These are phyloP conservation scores for Lycia hirtaria DNA, from an alignment of 2,888 invertebrate species.

Conservation along the genomic window DNA sequence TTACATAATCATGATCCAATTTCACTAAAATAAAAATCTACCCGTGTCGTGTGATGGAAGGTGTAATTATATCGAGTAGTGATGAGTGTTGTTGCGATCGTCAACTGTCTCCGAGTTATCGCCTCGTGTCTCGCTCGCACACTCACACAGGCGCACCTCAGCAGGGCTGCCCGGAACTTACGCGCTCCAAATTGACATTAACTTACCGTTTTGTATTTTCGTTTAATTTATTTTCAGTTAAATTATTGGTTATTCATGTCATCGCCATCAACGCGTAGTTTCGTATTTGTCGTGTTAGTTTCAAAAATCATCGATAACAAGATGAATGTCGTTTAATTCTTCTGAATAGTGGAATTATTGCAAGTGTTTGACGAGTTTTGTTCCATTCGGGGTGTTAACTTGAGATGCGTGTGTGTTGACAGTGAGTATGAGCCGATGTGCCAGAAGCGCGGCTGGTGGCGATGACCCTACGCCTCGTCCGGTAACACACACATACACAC, in stretches of 20 bases:
- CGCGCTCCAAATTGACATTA: slow-evolving; percentile 3
- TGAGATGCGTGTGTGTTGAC: slow-evolving; percentile 57
- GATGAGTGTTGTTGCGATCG: not conserved
- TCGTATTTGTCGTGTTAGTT: slow-evolving; percentile 25
- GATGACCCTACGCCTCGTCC: slow-evolving; percentile 69
- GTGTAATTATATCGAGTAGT: slow-evolving; percentile 1
- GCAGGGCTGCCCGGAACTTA: not conserved
- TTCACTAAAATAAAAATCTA: slow-evolving; percentile 35
- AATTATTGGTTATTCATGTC: slow-evolving; percentile 44
- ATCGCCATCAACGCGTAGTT: slow-evolving; percentile 40
- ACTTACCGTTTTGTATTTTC: slow-evolving; percentile 22
- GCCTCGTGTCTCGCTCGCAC: slow-evolving; percentile 31
- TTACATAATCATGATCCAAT: slow-evolving; percentile 45
- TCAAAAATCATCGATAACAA: slow-evolving; percentile 25
- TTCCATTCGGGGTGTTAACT: slow-evolving; percentile 30
- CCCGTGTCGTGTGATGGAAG: not conserved
- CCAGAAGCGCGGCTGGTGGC: slow-evolving; percentile 65
- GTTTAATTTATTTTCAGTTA: slow-evolving; percentile 33
- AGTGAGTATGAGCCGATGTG: slow-evolving; percentile 77
- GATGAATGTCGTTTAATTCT: not conserved
- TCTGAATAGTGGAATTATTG: not conserved
- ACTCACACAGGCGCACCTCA: not conserved
- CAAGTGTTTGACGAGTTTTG: slow-evolving; percentile 16
- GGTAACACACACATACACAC: slow-evolving; percentile 55
- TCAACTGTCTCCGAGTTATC: slow-evolving; percentile 38